phyloP scores from a whole-genome alignment of 2,113 vertebrate genomes.

The Rhineura floridana region DNA sequence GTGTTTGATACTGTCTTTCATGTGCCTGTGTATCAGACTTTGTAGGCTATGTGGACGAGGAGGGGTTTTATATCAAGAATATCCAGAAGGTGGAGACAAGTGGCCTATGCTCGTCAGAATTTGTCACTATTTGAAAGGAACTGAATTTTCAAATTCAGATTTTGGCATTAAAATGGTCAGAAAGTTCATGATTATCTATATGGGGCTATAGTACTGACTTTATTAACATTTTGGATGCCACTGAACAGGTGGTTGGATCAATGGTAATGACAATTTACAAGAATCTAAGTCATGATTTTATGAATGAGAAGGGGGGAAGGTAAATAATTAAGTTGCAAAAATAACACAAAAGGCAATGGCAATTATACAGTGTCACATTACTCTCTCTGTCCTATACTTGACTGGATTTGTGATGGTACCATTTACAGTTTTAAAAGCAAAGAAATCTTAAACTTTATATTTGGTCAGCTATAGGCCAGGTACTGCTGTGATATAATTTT shows the following conservation, averaged over 20 bases:
- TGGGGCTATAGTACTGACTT: background rate
- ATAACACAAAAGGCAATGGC: background rate
- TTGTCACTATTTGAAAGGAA: background rate
- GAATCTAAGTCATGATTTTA: too few relatives aligned
- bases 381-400: background rate
- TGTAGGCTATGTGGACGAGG: background rate
- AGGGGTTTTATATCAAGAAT: background rate
- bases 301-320: background rate
- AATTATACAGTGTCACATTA: background rate
- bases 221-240: background rate
- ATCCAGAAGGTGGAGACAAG: background rate
- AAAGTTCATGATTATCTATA: background rate
- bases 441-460: background rate
- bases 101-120: background rate
- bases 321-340: too few relatives aligned
- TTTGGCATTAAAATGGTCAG: too few relatives aligned
- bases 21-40: background rate
- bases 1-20: too few relatives aligned
- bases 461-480: too few relatives aligned
- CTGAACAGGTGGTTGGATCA: background rate
- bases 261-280: background rate
- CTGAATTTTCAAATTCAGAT: background rate
- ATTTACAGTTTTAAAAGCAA: background rate
- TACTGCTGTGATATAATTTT: background rate
- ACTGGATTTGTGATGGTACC: background rate